These are phyloP conservation scores for Tanypteryx hageni DNA, from an alignment of 2,888 invertebrate species.

Conservation along the genomic window DNA sequence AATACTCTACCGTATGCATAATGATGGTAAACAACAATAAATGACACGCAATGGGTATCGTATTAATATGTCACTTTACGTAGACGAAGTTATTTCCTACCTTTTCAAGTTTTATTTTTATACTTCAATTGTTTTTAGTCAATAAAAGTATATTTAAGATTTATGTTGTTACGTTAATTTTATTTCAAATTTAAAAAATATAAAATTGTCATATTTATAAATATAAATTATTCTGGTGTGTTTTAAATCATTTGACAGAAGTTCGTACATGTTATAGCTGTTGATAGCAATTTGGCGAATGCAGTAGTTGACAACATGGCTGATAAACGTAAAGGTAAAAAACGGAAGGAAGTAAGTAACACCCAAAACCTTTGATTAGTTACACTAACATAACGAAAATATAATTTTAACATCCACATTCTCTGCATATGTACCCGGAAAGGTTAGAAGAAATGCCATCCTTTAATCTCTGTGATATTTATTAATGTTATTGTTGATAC, in stretches of 20 bases:
- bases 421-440: not conserved
- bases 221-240: not conserved
- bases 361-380: too few relatives aligned
- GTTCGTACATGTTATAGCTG: not conserved
- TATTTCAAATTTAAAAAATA: not conserved
- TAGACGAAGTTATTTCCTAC: not conserved
- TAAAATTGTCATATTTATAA: not conserved
- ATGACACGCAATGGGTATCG: not conserved
- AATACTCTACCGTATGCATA: not conserved
- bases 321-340: conserved; percentile 81
- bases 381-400: not conserved
- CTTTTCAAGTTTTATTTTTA: not conserved
- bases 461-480: not conserved
- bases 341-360: conserved; percentile 80
- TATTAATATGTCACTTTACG: not conserved
- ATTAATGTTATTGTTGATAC: conserved; percentile 66
- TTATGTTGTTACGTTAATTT: not conserved
- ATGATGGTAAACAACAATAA: not conserved
- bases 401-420: not conserved
- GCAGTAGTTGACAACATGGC: conserved; percentile 76
- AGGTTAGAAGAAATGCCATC: not conserved
- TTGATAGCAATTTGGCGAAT: not conserved
- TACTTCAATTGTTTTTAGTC: not conserved
- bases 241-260: not conserved
- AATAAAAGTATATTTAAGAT: not conserved